phyloP scores from a whole-genome alignment of 2,113 vertebrate genomes.

The Chiloscyllium plagiosum region DNA sequence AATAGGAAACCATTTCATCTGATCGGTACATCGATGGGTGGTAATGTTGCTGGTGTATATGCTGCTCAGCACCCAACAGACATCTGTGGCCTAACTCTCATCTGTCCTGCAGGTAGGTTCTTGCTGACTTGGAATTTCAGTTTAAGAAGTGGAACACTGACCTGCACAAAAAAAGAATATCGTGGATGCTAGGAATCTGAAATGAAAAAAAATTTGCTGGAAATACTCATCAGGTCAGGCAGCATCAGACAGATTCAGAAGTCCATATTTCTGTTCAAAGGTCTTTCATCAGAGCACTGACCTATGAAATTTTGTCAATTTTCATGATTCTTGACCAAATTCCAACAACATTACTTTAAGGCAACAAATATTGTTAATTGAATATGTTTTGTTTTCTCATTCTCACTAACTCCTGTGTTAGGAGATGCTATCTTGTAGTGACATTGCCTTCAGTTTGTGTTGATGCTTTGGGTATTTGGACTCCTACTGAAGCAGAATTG shows the following conservation, averaged over 20 bases:
- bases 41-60: slow-evolving; percentile 82
- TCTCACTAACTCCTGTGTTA: too few species aligned
- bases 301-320: background rate
- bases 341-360: background rate
- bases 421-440: too few species aligned
- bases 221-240: background rate
- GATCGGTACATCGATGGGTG: slow-evolving; percentile 88
- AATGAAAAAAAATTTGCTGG: background rate
- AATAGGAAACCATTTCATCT: slow-evolving; percentile 86
- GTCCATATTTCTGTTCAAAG: background rate
- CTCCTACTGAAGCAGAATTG: too few species aligned
- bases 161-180: background rate
- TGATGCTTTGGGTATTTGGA: too few species aligned
- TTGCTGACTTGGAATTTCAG: background rate
- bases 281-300: background rate
- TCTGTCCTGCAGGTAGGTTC: slow-evolving; percentile 83
- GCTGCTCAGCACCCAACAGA: slow-evolving; percentile 77
- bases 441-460: too few species aligned
- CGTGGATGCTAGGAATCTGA: background rate
- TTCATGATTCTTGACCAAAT: background rate
- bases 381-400: too few species aligned
- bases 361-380: background rate
- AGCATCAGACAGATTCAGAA: background rate
- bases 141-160: too few species aligned
- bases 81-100: slow-evolving; percentile 77